Evolutionary conservation across 2,797 vertebrate genomes (phyloP), one percentile per base, ranked within the genome.

Genomic region (Anas flavirostris): DNA sequence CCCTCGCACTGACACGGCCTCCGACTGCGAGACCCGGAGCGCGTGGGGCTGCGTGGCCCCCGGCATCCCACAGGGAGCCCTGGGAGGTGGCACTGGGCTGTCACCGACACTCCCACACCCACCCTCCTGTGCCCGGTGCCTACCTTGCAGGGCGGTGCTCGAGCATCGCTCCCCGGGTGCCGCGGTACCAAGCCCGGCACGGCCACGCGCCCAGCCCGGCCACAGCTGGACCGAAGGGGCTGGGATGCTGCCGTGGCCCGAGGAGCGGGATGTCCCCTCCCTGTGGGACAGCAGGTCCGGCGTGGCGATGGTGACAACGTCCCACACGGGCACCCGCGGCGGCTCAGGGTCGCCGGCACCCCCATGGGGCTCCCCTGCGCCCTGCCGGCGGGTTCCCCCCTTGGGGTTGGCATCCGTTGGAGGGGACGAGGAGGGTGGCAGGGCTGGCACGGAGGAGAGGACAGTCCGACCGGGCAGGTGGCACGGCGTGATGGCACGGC

Each of bases 21-120:
- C 46, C 0, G 0, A 31, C 52, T 39, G 56, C 0, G 0, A 75
- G 87, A 59, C 68, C 43, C 22, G 46, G 75, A 0, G 0, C 72
- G 66, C 77, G 11, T 0, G 0, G 72, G 67, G 52, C 46, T 29
- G 26, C 16, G 29, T 5, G 16, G 43, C 18, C 13, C 60, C 58
- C 0, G 1, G 67, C 33, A 28, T 67, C 48, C 12, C 0, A 0
- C 3, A 1, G 60, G 60, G 44, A 81, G 26, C 43, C 59, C 43
- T 58, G 41, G 48, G 58, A 58, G 26, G 4, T 31, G 37, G 52
- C 5, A 4, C 58, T 25, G 4, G 0, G n/a, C 37, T 70, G 64
- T 82, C 60, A 21, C 44, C 37, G 53, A 72, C 67, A 12, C 60
- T 39, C 50, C 82, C 79, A 73, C 60, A 31, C 1, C 7, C 5